Percentiles rank a stretch among this genome's conserved stretches.
Conservation (phyloP, 2,113 vertebrate species). For the Tor tambroides region DNA sequence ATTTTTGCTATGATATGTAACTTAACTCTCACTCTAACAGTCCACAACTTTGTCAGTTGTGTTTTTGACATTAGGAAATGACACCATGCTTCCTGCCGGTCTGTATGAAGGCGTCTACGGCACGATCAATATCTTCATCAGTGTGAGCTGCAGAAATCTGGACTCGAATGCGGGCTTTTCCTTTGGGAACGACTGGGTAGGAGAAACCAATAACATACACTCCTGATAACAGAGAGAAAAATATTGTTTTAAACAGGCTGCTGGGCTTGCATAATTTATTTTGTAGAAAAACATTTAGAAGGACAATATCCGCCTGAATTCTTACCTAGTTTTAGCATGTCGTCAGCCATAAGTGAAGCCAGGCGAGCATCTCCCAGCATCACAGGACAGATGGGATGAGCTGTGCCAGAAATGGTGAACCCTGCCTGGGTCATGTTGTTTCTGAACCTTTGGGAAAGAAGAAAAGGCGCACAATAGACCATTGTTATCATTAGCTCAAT, state of each 20-base stretch:
- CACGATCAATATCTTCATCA: constrained; percentile 88
- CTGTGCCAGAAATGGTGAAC: constrained; percentile 85
- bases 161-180: constrained; percentile 94
- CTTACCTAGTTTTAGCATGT: constrained; percentile 91
- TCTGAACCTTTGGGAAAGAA: constrained; percentile 83
- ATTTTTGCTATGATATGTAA: constrained; percentile 11
- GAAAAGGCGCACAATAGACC: constrained; percentile 8
- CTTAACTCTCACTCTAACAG: constrained; percentile 39
- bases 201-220: constrained; percentile 98
- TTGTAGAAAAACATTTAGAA: not conserved
- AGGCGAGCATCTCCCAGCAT: constrained; percentile 93
- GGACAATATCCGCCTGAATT: not conserved
- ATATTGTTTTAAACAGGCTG: constrained; percentile 12
- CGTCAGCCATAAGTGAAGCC: constrained; percentile 88
- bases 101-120: constrained; percentile 87
- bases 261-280: not conserved
- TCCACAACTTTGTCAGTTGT: not conserved
- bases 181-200: constrained; percentile 94
- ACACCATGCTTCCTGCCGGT: constrained; percentile 87
- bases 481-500: not conserved
- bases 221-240: constrained; percentile 71
- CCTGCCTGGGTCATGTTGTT: constrained; percentile 88
- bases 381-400: constrained; percentile 95
- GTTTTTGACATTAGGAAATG: constrained; percentile 70
- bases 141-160: constrained; percentile 94